phyloP scores from a whole-genome alignment of 1,140 invertebrate genomes.

The Leptopilina boulardi region DNA sequence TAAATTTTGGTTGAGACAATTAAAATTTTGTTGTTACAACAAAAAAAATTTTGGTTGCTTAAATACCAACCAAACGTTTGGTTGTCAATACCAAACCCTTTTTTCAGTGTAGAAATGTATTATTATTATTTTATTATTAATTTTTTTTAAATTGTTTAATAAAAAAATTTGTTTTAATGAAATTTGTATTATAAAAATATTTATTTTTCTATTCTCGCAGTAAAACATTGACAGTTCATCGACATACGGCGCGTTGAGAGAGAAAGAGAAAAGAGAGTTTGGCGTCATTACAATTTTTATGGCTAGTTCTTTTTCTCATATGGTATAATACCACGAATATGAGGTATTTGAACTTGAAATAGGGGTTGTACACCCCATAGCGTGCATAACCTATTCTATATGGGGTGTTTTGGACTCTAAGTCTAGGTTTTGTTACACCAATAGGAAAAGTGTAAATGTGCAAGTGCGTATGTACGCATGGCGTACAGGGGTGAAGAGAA shows the following conservation, averaged over 20 bases:
- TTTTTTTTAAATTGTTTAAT: too few species aligned
- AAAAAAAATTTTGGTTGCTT: too few species aligned
- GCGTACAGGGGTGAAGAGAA: constrained; percentile 61
- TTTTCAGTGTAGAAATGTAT: too few species aligned
- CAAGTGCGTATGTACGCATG: constrained; percentile 47
- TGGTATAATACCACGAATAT: constrained; percentile 31
- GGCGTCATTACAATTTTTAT: constrained; percentile 19
- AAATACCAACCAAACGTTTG: too few species aligned
- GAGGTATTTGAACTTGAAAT: constrained; percentile 31
- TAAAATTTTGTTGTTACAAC: too few species aligned
- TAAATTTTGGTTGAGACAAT: too few species aligned
- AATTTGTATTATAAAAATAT: too few species aligned
- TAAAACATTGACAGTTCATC: too few species aligned
- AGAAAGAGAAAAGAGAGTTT: neutral
- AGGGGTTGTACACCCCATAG: constrained; percentile 29
- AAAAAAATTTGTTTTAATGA: too few species aligned
- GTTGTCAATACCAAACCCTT: too few species aligned
- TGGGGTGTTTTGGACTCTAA: constrained; percentile 50
- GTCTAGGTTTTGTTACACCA: constrained; percentile 30
- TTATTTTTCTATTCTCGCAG: too few species aligned
- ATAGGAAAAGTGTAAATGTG: constrained; percentile 33
- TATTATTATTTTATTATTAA: too few species aligned
- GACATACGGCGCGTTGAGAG: neutral
- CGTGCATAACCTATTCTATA: constrained; percentile 48
- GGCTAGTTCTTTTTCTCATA: constrained; percentile 5